These are phyloP conservation scores for Pygoscelis adeliae DNA, from an alignment of 2,113 vertebrate genomes.

Conservation along the genomic window DNA sequence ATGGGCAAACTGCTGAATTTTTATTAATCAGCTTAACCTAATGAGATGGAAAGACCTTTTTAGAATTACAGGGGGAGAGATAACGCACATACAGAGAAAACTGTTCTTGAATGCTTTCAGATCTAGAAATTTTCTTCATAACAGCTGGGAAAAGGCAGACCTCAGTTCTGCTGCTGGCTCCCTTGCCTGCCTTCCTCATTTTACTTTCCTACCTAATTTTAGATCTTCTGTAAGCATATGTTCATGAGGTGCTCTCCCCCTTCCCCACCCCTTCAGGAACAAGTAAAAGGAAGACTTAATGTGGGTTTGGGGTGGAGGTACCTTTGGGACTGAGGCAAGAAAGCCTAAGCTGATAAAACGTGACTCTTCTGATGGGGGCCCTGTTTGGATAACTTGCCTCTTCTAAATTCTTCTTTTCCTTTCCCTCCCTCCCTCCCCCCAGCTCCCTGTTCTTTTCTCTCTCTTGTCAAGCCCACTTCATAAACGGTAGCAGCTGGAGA, in stretches of 20 bases:
- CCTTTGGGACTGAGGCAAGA: conserved; percentile 62
- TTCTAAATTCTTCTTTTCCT: conserved; percentile 65
- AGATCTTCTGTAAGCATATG: neutral
- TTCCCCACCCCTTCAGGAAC: neutral
- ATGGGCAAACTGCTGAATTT: conserved; percentile 86
- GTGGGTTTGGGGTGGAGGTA: neutral
- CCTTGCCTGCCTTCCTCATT: neutral
- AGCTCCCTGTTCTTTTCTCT: conserved; percentile 40
- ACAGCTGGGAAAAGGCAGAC: neutral
- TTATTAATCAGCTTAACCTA: conserved; percentile 97
- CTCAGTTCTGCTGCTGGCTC: conserved; percentile 20
- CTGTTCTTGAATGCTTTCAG: conserved; percentile 36
- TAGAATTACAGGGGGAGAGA: conserved; percentile 49
- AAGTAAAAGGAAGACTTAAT: conserved; percentile 55
- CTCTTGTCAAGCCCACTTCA: conserved; percentile 78
- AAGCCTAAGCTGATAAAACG: conserved; percentile 73
- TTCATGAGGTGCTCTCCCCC: neutral
- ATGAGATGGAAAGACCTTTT: conserved; percentile 92
- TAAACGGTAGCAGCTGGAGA: conserved; percentile 87
- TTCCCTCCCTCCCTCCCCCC: neutral
- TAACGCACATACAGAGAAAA: neutral
- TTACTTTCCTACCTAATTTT: neutral
- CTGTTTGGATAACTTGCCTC: conserved; percentile 75
- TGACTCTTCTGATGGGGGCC: conserved; percentile 60
- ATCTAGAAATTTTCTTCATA: conserved; percentile 10